Base-by-base conservation (phyloP, 2,888 invertebrate genomes). In the Drosophila leonis region DNA sequence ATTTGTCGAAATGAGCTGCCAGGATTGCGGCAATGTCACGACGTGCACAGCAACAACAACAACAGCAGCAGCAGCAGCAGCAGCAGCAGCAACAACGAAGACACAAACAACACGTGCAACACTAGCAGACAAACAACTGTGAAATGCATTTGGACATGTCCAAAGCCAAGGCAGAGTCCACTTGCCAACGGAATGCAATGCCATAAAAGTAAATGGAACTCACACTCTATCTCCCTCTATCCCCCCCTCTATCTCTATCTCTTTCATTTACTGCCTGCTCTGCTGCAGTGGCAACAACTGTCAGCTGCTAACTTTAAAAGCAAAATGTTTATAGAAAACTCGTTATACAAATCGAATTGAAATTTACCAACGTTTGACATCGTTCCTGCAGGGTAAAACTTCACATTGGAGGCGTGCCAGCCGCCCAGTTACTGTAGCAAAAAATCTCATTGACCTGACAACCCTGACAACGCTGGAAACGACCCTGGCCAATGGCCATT, bases 241-340 rank as follows among this genome's bases (percentile, higher is more conserved):
- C 27, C 9, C 27, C 0, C 20, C 9, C 4, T 9, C 12, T 29
- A 41, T 48, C 27, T 37, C 61, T 52, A 18, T 59, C 44, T 65
- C 24, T 52, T 37, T 12, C 52, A 51, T 39, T 18, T 9, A 37
- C n/a, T 37, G 29, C 51, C 35, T 55, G 29, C 42, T 10, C 44
- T 41, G 51, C 29, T 18, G 31, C 49, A 49, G 49, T 49, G 49
- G 31, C 31, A 49, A 31, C 49, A 49, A 49, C 49, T 83, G 74
- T 76, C 85, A 85, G 71, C 80, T 88, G 78, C 68, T 65, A 86
- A 83, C 78, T 88, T 83, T 86, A 73, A 88, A 78, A 75, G 84
- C 75, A 82, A 88, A 84, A 89, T 84, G 90, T 89, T 87, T 87
- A 84, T 89, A 89, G 84, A 84, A 89, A 84, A 89, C 88, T 84